phyloP scores from a whole-genome alignment of 2,888 invertebrate species.

The Volucella inflata region DNA sequence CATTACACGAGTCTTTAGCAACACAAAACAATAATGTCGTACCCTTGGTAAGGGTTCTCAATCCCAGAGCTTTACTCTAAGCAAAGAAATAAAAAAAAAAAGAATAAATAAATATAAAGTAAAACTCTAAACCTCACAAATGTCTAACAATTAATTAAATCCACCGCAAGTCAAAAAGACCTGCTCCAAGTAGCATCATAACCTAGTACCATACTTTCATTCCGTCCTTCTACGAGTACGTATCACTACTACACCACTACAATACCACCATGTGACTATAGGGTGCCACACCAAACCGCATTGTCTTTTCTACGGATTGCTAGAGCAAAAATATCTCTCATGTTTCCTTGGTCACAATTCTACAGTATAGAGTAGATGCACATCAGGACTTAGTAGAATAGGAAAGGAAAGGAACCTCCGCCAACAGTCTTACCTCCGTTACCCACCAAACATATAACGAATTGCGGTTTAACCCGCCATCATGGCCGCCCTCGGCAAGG shows the following conservation, averaged over 20 bases:
- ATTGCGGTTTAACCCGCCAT: conserved; percentile 65
- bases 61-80: conserved; percentile 17
- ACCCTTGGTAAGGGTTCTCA: conserved; percentile 2
- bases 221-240: too few species aligned
- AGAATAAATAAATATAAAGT: neutral
- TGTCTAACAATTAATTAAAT: conserved; percentile 72
- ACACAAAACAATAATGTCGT: conserved; percentile 12
- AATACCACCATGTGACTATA: neutral
- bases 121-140: conserved; percentile 38
- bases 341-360: conserved; percentile 24
- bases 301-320: conserved; percentile 48
- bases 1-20: conserved; percentile 39
- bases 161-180: conserved; percentile 56
- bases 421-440: neutral
- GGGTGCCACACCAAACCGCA: conserved; percentile 19
- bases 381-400: too few species aligned
- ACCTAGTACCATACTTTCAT: conserved; percentile 21
- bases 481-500: conserved; percentile 35
- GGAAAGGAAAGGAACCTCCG: too few species aligned
- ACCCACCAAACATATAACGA: conserved; percentile 20
- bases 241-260: conserved; percentile 9
- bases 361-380: too few species aligned
- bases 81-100: conserved; percentile 15
- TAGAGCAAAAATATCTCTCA: conserved; percentile 35
- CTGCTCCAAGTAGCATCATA: conserved; percentile 21